Evolutionary conservation across 2,888 invertebrate genomes (phyloP).

Genomic region (Eubasilissa splendida): DNA sequence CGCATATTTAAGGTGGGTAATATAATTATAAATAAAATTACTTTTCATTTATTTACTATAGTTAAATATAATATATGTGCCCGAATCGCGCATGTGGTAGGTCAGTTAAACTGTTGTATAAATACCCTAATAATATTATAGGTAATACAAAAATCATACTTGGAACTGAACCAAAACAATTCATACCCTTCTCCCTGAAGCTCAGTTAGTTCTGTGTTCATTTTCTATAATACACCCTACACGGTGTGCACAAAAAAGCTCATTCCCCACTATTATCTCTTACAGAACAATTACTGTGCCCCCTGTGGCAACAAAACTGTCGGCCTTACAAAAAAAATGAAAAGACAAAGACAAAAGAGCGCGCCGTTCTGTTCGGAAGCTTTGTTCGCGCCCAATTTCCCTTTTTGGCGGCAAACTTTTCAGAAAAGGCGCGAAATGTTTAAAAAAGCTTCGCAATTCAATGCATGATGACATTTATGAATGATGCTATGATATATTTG

Average conservation of each 20-base stretch:
- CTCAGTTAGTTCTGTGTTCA: slow-evolving; percentile 3
- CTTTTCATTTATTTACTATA: too few relatives aligned
- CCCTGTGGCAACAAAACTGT: slow-evolving; percentile 1
- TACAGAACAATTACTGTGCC: slow-evolving; percentile 20
- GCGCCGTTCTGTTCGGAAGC: slow-evolving; percentile 30
- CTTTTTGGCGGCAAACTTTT: slow-evolving; percentile 22
- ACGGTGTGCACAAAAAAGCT: slow-evolving; percentile 24
- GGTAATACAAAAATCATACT: too few relatives aligned
- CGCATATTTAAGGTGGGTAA: too few relatives aligned
- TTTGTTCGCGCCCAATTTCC: slow-evolving; percentile 32
- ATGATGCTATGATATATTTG: too few relatives aligned
- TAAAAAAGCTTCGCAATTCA: slow-evolving; percentile 19
- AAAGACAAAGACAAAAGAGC: slow-evolving; percentile 26
- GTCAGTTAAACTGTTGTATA: too few relatives aligned
- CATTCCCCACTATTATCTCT: slow-evolving; percentile 33
- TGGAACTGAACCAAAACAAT: too few relatives aligned
- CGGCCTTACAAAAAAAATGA: neutral
- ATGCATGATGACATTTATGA: neutral
- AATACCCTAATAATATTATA: too few relatives aligned
- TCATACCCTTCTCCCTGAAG: neutral
- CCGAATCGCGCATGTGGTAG: too few relatives aligned
- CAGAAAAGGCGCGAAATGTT: slow-evolving; percentile 19
- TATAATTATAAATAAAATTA: too few relatives aligned
- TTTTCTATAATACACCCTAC: slow-evolving; percentile 22
- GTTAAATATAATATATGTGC: too few relatives aligned